Evolutionary conservation across 2,113 vertebrate species (phyloP), one percentile per base, ranked within the genome.

Genomic region (Rhinopomastus cyanomelas): DNA sequence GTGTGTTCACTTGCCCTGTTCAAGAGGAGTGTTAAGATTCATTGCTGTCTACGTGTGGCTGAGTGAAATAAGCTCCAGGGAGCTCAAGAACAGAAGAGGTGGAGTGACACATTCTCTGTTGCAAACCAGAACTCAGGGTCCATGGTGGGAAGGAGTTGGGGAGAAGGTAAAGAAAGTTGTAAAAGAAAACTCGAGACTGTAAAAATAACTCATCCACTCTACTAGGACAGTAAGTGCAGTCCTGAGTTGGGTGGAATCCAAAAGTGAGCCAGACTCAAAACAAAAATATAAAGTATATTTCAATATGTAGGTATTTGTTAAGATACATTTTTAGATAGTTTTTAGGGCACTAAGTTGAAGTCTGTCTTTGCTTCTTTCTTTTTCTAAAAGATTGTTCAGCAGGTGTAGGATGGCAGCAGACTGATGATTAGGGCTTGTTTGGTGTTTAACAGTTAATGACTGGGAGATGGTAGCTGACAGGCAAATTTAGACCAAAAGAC

Each of bases 1-100:
- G 0, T 44, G 44, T 87, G 87, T 90, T 77, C 26, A 12, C 16
- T 3, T 81, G 68, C 64, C 34, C 30, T 42, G 48, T 15, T 62
- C 39, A 55, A 42, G 80, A 29, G 44, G 76, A n/a, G 37, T 5
- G 56, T 7, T 36, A 1, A 23, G 37, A 20, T 19, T 42, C 8
- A 0, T 44, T 6, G 3, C 44, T 79, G 23, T 46, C 20, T 29
- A 0, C 4, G 0, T 6, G 4, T 22, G 57, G 4, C 73, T 60
- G 52, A 29, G 20, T 25, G 69, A 32, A 75, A 65, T 13, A 34
- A 61, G 32, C 74, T 81, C 27, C 27, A 30, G 71, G 30, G 37
- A 68, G 5, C 55, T 68, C 2, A 1, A 51, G 72, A 48, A 21
- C 39, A 32, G 46, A 65, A 60, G 66, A 56, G 16, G 23, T 44